Conservation (phyloP, 2,113 vertebrate species). For the Trachemys scripta region DNA sequence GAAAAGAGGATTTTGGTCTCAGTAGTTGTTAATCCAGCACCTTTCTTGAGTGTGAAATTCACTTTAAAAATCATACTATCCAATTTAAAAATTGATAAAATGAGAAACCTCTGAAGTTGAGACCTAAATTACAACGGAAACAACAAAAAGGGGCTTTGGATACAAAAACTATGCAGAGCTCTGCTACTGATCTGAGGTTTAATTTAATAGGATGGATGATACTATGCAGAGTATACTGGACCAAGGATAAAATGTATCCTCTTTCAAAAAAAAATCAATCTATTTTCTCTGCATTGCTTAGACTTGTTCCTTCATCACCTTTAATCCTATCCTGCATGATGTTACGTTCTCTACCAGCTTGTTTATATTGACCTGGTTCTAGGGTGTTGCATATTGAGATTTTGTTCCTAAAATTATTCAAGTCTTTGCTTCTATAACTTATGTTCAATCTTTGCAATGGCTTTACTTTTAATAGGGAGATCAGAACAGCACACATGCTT, state of each 20-base stretch:
- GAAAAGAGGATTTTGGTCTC: neutral
- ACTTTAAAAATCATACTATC: neutral
- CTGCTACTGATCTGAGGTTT: neutral
- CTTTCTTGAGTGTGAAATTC: neutral
- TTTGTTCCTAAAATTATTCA: neutral
- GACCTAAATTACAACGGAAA: neutral
- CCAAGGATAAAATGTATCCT: neutral
- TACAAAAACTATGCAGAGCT: neutral
- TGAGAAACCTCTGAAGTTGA: neutral
- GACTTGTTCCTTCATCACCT: neutral
- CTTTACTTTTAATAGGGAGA: neutral
- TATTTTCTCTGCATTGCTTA: neutral
- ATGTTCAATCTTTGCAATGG: neutral
- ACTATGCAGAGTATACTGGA: neutral
- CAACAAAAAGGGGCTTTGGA: neutral
- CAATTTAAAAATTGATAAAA: neutral
- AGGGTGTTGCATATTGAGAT: neutral
- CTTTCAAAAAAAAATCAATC: neutral
- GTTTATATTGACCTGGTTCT: neutral
- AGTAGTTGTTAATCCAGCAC: neutral
- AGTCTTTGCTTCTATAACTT: no score
- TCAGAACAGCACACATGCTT: neutral
- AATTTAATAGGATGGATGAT: neutral
- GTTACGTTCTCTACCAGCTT: neutral
- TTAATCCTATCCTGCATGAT: neutral